A percentile compares a stretch with the other conserved stretches of the same genome.
These are phyloP conservation scores for Vesta saturnalis DNA, from an alignment of 2,888 invertebrate genomes.

Conservation along the genomic window DNA sequence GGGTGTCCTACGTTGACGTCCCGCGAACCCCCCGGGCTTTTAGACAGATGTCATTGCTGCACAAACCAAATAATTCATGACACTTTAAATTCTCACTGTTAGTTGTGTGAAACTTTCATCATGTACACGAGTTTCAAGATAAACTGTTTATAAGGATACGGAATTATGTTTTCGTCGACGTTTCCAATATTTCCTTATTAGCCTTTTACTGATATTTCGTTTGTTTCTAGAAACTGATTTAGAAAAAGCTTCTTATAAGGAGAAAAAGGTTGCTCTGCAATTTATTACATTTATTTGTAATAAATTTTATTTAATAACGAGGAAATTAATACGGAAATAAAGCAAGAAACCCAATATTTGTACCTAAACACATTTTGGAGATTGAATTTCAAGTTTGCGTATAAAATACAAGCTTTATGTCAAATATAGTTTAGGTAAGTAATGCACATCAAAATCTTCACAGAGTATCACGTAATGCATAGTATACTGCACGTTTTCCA, in stretches of 20 bases:
- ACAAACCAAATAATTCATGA: slow-evolving; percentile 35
- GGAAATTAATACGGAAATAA: not conserved
- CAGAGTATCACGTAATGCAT: too few species aligned
- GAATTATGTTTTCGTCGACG: slow-evolving; percentile 18
- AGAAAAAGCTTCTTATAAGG: not conserved
- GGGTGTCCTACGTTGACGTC: slow-evolving; percentile 27
- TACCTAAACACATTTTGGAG: too few species aligned
- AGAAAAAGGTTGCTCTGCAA: not conserved
- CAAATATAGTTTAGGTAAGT: too few species aligned
- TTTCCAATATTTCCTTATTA: slow-evolving; percentile 5
- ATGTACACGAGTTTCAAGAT: slow-evolving; percentile 16
- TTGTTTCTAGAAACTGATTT: not conserved
- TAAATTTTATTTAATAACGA: slow-evolving; percentile 3
- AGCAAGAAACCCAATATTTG: too few species aligned
- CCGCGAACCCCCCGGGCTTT: slow-evolving; percentile 26
- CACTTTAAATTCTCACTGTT: slow-evolving; percentile 27
- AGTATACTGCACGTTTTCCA: too few species aligned
- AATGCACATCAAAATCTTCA: too few species aligned
- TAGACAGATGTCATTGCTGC: slow-evolving; percentile 36
- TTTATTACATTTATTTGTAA: slow-evolving; percentile 3
- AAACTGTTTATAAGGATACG: slow-evolving; percentile 26
- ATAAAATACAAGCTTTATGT: too few species aligned
- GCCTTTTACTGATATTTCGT: not conserved
- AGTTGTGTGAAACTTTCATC: slow-evolving; percentile 24
- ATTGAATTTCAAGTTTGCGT: too few species aligned